phyloP scores from a whole-genome alignment of 2,888 invertebrate genomes.

The Cantharis nigra region DNA sequence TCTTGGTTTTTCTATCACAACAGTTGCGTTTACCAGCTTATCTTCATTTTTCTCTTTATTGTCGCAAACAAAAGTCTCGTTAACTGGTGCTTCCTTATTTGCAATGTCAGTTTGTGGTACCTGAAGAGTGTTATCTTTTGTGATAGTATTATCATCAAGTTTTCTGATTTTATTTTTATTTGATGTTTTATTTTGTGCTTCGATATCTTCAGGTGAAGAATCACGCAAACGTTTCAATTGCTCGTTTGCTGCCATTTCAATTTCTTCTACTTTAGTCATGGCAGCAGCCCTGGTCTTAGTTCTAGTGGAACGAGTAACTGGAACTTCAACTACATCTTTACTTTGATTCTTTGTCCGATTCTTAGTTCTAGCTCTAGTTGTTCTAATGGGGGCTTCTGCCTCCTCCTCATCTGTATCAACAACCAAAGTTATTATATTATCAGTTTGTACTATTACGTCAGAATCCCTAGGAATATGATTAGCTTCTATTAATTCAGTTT shows the following conservation, averaged over 20 bases:
- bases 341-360: conserved; percentile 8
- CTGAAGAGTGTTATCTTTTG: not conserved
- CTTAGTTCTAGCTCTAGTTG: conserved; percentile 14
- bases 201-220: conserved; percentile 6
- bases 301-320: conserved; percentile 21
- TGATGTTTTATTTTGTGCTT: not conserved
- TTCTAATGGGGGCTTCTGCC: conserved; percentile 19
- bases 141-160: not conserved
- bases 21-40: conserved; percentile 1
- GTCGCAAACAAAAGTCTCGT: conserved; percentile 30
- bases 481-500: not conserved
- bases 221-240: not conserved
- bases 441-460: conserved; percentile 41
- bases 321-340: not conserved
- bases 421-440: conserved; percentile 36
- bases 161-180: conserved; percentile 8
- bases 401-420: conserved; percentile 37
- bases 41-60: conserved; percentile 4
- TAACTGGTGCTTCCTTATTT: not conserved
- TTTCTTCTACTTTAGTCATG: not conserved
- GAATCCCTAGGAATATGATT: conserved; percentile 29
- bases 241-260: not conserved
- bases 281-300: conserved; percentile 27
- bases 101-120: not conserved
- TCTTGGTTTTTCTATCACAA: conserved; percentile 14